Evolutionary conservation across 2,888 invertebrate genomes (phyloP).

Genomic region (Tiphia femorata): DNA sequence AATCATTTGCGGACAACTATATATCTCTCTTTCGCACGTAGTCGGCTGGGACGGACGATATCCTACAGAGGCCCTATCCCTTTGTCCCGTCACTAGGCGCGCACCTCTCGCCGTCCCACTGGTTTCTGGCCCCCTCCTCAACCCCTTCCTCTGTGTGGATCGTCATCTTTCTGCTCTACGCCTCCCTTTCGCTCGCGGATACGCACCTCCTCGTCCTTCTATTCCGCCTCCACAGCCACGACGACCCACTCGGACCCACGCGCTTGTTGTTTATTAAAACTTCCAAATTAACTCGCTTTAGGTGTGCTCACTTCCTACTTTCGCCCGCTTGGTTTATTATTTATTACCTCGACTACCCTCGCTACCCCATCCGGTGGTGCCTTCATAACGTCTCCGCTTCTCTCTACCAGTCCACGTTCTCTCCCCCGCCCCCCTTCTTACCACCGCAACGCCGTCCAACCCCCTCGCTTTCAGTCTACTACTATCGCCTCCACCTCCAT

Average conservation of each 20-base stretch:
- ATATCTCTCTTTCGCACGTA: conserved; percentile 18
- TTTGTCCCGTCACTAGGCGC: conserved; percentile 24
- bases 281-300: conserved; percentile 52
- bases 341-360: conserved; percentile 17
- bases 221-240: conserved; percentile 6
- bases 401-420: too few species aligned
- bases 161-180: conserved; percentile 5
- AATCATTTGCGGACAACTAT: conserved; percentile 56
- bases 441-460: conserved; percentile 8
- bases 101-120: conserved; percentile 11
- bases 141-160: background rate
- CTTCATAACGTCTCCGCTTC: conserved; percentile 20
- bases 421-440: too few species aligned
- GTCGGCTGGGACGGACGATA: conserved; percentile 4
- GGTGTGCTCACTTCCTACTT: conserved; percentile 35
- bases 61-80: conserved; percentile 28
- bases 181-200: too few species aligned
- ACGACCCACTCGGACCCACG: background rate
- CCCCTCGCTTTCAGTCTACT: background rate
- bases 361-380: conserved; percentile 13
- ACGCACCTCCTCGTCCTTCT: conserved; percentile 6
- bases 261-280: conserved; percentile 56
- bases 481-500: conserved; percentile 12
- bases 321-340: conserved; percentile 26
- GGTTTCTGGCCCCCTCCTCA: background rate